Conservation (phyloP, 2,888 invertebrate species). For the Oligia strigilis region DNA sequence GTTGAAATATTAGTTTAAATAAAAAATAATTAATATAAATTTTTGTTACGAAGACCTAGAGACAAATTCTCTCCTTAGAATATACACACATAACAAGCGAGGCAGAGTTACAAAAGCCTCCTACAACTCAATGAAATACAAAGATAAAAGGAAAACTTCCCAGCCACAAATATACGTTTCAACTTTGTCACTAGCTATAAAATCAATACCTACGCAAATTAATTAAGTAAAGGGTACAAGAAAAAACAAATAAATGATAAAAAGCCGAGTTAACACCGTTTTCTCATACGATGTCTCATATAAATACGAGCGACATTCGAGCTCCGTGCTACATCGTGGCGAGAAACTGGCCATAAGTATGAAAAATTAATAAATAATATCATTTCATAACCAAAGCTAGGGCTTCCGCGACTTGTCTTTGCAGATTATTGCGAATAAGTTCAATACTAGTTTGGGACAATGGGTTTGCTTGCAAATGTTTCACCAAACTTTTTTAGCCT, state of each 20-base stretch:
- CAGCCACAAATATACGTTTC: slow-evolving; percentile 11
- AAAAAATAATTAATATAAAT: too few relatives aligned
- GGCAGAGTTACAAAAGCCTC: too few relatives aligned
- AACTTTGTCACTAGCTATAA: slow-evolving; percentile 35
- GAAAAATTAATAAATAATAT: slow-evolving; percentile 50
- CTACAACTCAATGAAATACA: not conserved
- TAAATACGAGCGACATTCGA: slow-evolving; percentile 47
- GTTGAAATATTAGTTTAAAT: not conserved
- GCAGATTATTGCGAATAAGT: slow-evolving; percentile 19
- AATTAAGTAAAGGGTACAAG: slow-evolving; percentile 42
- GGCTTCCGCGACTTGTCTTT: slow-evolving; percentile 38
- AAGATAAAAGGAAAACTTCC: not conserved
- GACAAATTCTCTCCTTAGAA: not conserved
- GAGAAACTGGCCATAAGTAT: slow-evolving; percentile 4
- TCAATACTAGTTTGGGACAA: not conserved
- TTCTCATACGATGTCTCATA: slow-evolving; percentile 43
- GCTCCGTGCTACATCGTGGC: not conserved
- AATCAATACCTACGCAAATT: slow-evolving; percentile 43
- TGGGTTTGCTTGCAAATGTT: slow-evolving; percentile 10
- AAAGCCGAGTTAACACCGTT: slow-evolving; percentile 44
- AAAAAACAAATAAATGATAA: slow-evolving; percentile 40
- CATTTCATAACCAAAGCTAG: slow-evolving; percentile 40
- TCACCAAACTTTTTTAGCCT: not conserved
- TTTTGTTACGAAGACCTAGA: not conserved
- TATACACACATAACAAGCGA: not conserved